phyloP scores from a whole-genome alignment of 2,888 invertebrate genomes.

The Cryptops parisi region DNA sequence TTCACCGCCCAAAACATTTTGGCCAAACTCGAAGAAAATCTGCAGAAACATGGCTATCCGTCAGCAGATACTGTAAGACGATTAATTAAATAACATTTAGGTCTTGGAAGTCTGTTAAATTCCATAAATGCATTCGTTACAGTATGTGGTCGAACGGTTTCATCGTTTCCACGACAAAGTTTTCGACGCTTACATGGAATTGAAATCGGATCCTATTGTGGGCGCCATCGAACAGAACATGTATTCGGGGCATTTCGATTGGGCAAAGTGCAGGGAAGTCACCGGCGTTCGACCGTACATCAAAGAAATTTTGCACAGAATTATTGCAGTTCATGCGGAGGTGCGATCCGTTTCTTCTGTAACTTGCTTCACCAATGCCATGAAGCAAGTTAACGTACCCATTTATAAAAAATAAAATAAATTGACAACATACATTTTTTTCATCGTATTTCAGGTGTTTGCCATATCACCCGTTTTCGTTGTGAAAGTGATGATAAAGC shows the following conservation, averaged over 20 bases:
- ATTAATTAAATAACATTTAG: neutral
- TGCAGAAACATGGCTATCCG: slow-evolving; percentile 30
- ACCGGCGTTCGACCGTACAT: slow-evolving; percentile 68
- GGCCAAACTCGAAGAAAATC: slow-evolving; percentile 50
- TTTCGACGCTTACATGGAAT: slow-evolving; percentile 56
- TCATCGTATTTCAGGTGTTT: slow-evolving; percentile 45
- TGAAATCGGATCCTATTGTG: slow-evolving; percentile 83
- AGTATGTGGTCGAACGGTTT: slow-evolving; percentile 28
- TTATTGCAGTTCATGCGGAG: slow-evolving; percentile 39
- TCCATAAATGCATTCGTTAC: neutral
- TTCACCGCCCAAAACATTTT: slow-evolving; percentile 62
- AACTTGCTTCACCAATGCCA: too few species aligned
- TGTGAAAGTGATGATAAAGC: slow-evolving; percentile 41
- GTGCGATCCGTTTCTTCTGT: too few species aligned
- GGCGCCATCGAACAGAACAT: slow-evolving; percentile 94
- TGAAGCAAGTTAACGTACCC: too few species aligned
- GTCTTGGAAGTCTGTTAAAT: neutral
- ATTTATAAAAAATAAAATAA: too few species aligned
- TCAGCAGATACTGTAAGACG: neutral
- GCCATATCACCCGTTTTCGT: slow-evolving; percentile 64
- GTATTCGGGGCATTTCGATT: slow-evolving; percentile 79
- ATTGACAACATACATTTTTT: too few species aligned
- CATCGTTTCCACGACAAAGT: slow-evolving; percentile 36
- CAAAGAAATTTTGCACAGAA: slow-evolving; percentile 39
- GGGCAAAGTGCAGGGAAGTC: slow-evolving; percentile 47